phyloP scores from a whole-genome alignment of 2,113 vertebrate genomes.

The Eupsittula cactorum region DNA sequence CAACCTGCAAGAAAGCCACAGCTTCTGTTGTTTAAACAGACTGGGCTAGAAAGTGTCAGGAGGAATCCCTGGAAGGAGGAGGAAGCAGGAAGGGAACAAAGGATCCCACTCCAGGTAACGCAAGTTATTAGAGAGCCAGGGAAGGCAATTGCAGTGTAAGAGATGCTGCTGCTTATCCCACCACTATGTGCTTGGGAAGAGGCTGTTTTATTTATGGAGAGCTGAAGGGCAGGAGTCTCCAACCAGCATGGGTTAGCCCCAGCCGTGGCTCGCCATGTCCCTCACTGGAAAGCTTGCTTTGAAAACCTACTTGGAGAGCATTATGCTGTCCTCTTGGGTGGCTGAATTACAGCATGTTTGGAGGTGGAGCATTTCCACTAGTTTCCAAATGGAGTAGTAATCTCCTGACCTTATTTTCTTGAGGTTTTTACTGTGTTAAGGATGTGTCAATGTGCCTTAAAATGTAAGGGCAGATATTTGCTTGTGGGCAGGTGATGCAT shows the following conservation, averaged over 20 bases:
- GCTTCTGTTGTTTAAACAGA: background rate
- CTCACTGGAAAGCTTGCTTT: background rate
- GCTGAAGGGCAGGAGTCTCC: background rate
- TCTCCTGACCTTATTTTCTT: background rate
- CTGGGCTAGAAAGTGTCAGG: background rate
- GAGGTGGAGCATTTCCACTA: background rate
- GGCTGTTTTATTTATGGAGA: accelerated
- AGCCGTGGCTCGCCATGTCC: accelerated
- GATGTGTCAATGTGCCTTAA: background rate
- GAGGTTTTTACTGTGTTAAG: background rate
- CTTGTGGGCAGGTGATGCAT: background rate
- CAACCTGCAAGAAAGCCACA: background rate
- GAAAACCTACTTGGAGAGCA: accelerated
- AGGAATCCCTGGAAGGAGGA: background rate
- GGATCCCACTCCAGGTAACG: background rate
- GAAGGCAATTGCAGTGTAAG: background rate
- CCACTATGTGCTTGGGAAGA: background rate
- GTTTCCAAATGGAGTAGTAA: accelerated
- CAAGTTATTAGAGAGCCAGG: background rate
- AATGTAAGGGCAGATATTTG: background rate
- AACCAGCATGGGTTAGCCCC: background rate
- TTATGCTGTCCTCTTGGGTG: accelerated
- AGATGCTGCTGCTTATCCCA: background rate
- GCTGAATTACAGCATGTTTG: accelerated
- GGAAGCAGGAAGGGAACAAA: background rate